Conservation (phyloP, 2,888 invertebrate genomes). For the Synanthedon tipuliformis region DNA sequence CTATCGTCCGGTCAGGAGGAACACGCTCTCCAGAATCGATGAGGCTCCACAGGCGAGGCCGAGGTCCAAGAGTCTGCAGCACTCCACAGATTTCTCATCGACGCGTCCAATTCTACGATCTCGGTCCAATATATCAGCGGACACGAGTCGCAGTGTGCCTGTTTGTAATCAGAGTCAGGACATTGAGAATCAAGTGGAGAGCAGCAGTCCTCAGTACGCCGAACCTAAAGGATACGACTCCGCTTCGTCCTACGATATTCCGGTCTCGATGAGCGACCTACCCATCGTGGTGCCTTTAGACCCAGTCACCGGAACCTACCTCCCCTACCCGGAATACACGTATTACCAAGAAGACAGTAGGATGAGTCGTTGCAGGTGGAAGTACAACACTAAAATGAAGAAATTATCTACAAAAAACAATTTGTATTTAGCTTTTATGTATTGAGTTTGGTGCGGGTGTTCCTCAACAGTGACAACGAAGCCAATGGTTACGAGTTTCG, state of each 20-base stretch:
- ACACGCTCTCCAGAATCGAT: slow-evolving; percentile 58
- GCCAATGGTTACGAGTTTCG: slow-evolving; percentile 61
- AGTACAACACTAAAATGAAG: slow-evolving; percentile 31
- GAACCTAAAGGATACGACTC: slow-evolving; percentile 44
- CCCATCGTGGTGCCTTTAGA: slow-evolving; percentile 53
- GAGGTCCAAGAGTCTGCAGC: slow-evolving; percentile 42
- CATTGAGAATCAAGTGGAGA: slow-evolving; percentile 33
- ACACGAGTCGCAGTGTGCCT: slow-evolving; percentile 59
- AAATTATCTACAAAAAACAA: slow-evolving; percentile 45
- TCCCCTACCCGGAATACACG: slow-evolving; percentile 52
- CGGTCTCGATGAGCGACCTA: slow-evolving; percentile 51
- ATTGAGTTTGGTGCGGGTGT: slow-evolving; percentile 47
- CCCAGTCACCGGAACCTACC: slow-evolving; percentile 43
- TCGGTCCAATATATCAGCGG: slow-evolving; percentile 53
- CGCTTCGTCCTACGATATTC: slow-evolving; percentile 34
- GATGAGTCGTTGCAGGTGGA: slow-evolving; percentile 30
- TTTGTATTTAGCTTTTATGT: slow-evolving; percentile 66
- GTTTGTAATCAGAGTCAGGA: slow-evolving; percentile 56
- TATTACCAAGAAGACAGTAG: slow-evolving; percentile 48
- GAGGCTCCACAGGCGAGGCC: slow-evolving; percentile 35
- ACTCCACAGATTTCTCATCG: slow-evolving; percentile 49
- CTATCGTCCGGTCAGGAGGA: slow-evolving; percentile 44
- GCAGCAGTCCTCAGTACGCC: slow-evolving; percentile 52
- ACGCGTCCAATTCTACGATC: slow-evolving; percentile 46
- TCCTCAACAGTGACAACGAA: slow-evolving; percentile 13